Evolutionary conservation across 1,140 invertebrate species (phyloP), one percentile per base, ranked within the genome.

Genomic region (Coptotermes formosanus): DNA sequence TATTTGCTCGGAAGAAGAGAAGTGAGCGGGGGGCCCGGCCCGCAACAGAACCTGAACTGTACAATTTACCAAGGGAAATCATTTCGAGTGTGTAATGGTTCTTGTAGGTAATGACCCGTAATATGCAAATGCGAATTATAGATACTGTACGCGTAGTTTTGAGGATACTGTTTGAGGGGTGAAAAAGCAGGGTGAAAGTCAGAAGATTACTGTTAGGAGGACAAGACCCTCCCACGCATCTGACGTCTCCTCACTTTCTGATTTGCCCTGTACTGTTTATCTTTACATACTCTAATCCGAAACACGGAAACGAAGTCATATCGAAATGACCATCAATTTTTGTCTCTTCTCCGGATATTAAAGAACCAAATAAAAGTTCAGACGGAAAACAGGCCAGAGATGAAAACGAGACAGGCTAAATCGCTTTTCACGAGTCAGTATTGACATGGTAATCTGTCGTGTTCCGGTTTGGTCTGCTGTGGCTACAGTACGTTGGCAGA

Each of bases 21-120:
- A 64, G 7, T 14, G 55, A 59, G 21, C 3, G 6, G 21, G 21
- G 55, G 21, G 21, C n/a, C n/a, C n/a, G 21, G 21, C 2, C 0
- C n/a, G 14, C 25, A 7, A 75, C 0, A 25, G n/a, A 75, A 75
- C 1, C 64, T 30, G n/a, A 75, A 75, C 7, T n/a, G 25, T 14
- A 30, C 25, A 8, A 75, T 75, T 75, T 75, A 75, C 64, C 64
- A 25, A 75, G 64, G 64, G 64, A 75, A 75, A 75, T 75, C 64
- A 75, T 75, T 75, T 16, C 64, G n/a, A 75, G 64, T 75, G 64
- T 75, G 64, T 75, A 75, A 75, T 75, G 64, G 64, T 30, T 75
- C 64, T 75, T 75, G 64, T 75, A 75, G 64, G 64, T 75, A 75
- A 75, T 75, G 64, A 75, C n/a, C 64, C 64, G 25, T 75, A 30